These are phyloP conservation scores for Ptychobarbus kaznakovi DNA, from an alignment of 2,797 vertebrate genomes.

Conservation along the genomic window DNA sequence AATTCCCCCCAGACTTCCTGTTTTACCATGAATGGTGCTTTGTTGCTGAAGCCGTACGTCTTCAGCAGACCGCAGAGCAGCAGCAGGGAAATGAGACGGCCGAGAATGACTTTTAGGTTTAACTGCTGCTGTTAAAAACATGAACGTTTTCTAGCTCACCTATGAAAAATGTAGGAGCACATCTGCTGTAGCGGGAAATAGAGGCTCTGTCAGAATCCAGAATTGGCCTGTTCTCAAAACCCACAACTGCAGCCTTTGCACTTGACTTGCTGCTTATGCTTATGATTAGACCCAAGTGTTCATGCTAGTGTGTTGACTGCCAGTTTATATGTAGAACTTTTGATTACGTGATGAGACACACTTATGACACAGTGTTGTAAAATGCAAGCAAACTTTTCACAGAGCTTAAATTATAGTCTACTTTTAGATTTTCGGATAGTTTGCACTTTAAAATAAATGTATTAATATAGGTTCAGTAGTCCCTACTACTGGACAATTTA, in stretches of 20 bases:
- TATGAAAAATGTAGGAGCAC: constrained; percentile 36
- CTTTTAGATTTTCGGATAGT: neutral
- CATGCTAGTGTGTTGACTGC: neutral
- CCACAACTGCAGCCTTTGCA: neutral
- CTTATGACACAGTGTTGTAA: neutral
- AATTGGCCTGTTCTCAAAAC: neutral
- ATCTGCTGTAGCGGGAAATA: constrained; percentile 31
- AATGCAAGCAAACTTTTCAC: neutral
- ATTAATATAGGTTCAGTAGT: neutral
- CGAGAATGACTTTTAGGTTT: constrained; percentile 34
- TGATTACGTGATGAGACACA: neutral
- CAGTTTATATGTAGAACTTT: neutral
- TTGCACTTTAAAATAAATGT: neutral
- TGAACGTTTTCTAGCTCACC: neutral
- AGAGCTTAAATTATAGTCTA: neutral
- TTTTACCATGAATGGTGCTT: constrained; percentile 70
- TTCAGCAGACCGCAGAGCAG: constrained; percentile 48
- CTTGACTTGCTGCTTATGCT: neutral
- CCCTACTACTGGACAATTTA: neutral
- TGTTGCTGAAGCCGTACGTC: constrained; percentile 60
- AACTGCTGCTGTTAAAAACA: constrained; percentile 35
- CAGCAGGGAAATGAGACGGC: constrained; percentile 27
- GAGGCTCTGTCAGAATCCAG: neutral
- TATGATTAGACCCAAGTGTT: neutral
- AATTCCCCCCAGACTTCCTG: constrained; percentile 62